Percentiles rank a stretch among this genome's conserved stretches.
Conservation (phyloP, 2,888 invertebrate genomes). For the Perithous albicinctus region DNA sequence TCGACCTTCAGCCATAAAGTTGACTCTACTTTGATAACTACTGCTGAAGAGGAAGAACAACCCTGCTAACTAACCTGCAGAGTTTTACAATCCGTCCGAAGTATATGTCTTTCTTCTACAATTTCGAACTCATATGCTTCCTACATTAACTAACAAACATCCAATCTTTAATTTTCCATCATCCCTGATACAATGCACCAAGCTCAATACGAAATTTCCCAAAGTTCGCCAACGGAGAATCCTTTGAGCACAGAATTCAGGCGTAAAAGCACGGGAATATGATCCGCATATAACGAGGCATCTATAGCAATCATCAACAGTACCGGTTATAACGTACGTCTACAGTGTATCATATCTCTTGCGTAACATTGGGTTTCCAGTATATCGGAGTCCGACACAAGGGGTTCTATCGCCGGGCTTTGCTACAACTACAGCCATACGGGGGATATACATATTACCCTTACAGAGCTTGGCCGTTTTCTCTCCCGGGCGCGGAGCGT, state of each 20-base stretch:
- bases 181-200: neutral
- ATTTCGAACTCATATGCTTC: neutral
- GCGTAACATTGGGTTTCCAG: conserved; percentile 30
- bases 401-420: conserved; percentile 25
- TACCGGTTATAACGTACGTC: neutral
- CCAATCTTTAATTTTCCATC: neutral
- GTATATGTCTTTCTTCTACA: neutral
- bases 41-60: no score
- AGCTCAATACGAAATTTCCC: neutral
- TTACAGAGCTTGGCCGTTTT: neutral
- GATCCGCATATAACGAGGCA: conserved; percentile 32
- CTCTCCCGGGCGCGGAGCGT: conserved; percentile 13
- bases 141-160: neutral
- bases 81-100: no score
- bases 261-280: conserved; percentile 27
- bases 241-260: conserved; percentile 24
- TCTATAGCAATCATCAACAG: neutral
- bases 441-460: neutral
- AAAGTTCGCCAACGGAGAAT: neutral
- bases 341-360: conserved; percentile 20
- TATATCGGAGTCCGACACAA: neutral
- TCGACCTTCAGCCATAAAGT: neutral
- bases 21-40: no score
- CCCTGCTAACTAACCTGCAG: no score
- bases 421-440: conserved; percentile 1